Conservation (phyloP, 2,797 vertebrate genomes). For the Alfaro cultratus region DNA sequence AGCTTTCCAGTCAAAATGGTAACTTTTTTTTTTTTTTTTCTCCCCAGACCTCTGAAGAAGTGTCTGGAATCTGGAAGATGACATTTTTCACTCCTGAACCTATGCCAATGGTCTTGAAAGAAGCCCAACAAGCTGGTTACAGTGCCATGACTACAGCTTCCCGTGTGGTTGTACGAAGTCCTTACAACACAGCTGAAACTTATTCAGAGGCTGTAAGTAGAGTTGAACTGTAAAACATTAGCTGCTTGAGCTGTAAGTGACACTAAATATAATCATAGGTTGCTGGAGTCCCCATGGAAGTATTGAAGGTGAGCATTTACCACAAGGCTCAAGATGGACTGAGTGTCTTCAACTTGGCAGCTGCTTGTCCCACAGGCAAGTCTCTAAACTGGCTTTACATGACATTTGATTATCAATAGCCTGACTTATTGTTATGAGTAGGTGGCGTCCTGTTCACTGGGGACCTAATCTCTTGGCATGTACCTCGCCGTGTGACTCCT, state of each 20-base stretch:
- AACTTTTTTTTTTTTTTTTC: background rate
- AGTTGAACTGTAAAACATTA: fast-evolving
- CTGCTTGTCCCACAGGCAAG: conserved; percentile 82
- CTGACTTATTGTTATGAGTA: conserved; percentile 43
- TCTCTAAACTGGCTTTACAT: fast-evolving
- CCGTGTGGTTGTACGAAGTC: conserved; percentile 82
- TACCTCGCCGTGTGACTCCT: conserved; percentile 79
- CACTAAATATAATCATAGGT: conserved; percentile 61
- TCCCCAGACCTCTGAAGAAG: conserved; percentile 42
- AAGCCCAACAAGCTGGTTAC: conserved; percentile 82
- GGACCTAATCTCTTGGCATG: conserved; percentile 82
- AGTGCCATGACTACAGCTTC: conserved; percentile 70
- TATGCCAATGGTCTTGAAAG: conserved; percentile 72
- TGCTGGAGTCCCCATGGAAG: conserved; percentile 80
- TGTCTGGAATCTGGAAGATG: conserved; percentile 79
- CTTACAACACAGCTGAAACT: conserved; percentile 75
- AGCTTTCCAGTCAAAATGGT: background rate
- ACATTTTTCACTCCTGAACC: conserved; percentile 82
- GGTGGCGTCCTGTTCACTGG: conserved; percentile 79
- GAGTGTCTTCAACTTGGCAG: conserved; percentile 77
- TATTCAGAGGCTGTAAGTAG: conserved; percentile 73
- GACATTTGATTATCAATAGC: fast-evolving
- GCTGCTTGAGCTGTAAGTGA: background rate
- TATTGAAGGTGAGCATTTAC: conserved; percentile 80
- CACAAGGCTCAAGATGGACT: conserved; percentile 74